Evolutionary conservation across 2,797 vertebrate species (phyloP).

Genomic region (Anas capensis): DNA sequence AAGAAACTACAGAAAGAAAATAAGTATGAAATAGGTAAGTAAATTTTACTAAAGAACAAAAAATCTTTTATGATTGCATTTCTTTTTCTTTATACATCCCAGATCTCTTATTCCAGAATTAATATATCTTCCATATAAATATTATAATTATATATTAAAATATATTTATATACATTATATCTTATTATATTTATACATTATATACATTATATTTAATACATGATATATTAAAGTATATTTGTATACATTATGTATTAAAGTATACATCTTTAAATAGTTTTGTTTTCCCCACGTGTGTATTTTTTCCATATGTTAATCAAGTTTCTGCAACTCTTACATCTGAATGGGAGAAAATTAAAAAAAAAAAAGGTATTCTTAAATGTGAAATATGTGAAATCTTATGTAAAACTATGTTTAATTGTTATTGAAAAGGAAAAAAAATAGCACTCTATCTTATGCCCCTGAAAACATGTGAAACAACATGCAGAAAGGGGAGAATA

Average conservation of each 20-base stretch:
- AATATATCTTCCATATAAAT: not conserved
- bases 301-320: not conserved
- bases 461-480: not conserved
- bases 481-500: not conserved
- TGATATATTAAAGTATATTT: no score
- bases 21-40: accelerated
- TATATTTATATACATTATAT: no score
- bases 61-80: not conserved
- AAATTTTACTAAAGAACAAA: not conserved
- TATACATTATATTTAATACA: no score
- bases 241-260: not conserved
- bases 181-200: no score
- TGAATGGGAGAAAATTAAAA: not conserved
- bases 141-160: not conserved
- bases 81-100: not conserved
- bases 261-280: not conserved
- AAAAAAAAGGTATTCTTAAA: not conserved
- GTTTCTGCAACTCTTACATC: not conserved
- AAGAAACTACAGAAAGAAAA: not conserved
- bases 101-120: not conserved
- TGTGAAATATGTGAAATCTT: not conserved
- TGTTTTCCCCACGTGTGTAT: accelerated
- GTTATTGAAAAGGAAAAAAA: not conserved
- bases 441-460: not conserved
- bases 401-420: not conserved